Conservation (phyloP, 2,888 invertebrate genomes). For the Tipula vernalis region DNA sequence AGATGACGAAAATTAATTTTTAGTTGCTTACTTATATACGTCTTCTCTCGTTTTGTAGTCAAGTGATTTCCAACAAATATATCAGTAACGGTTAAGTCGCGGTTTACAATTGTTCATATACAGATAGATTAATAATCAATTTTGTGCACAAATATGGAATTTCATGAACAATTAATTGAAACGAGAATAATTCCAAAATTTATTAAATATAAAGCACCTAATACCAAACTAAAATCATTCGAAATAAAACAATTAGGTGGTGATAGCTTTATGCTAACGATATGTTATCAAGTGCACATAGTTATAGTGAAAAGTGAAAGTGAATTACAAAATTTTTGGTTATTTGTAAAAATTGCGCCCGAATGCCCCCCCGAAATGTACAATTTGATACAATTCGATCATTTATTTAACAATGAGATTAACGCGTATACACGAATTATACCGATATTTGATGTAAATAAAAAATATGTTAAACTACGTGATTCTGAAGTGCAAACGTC, state of each 20-base stretch:
- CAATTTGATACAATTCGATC: conserved; percentile 23
- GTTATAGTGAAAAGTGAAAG: conserved; percentile 19
- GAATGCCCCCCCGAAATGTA: conserved; percentile 22
- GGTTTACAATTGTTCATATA: not conserved
- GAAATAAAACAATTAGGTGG: not conserved
- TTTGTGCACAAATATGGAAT: not conserved
- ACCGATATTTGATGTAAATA: conserved; percentile 22
- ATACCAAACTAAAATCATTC: not conserved
- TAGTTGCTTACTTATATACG: too few relatives aligned
- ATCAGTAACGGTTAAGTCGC: too few relatives aligned
- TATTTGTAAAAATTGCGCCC: conserved; percentile 27
- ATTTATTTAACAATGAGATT: conserved; percentile 29
- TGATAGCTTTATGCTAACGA: conserved; percentile 28
- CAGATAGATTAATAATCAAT: not conserved
- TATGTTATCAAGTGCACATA: conserved; percentile 25
- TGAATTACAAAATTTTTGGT: conserved; percentile 7
- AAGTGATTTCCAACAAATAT: too few relatives aligned
- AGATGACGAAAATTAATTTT: too few relatives aligned
- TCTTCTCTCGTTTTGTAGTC: too few relatives aligned
- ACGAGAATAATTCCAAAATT: conserved; percentile 4
- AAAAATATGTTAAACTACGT: conserved; percentile 21
- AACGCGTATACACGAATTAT: conserved; percentile 25
- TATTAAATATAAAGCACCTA: not conserved
- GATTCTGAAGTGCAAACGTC: not conserved
- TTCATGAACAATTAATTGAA: not conserved